Conservation (phyloP, 2,888 invertebrate genomes). For the Spatulosminthurus flaviceps region DNA sequence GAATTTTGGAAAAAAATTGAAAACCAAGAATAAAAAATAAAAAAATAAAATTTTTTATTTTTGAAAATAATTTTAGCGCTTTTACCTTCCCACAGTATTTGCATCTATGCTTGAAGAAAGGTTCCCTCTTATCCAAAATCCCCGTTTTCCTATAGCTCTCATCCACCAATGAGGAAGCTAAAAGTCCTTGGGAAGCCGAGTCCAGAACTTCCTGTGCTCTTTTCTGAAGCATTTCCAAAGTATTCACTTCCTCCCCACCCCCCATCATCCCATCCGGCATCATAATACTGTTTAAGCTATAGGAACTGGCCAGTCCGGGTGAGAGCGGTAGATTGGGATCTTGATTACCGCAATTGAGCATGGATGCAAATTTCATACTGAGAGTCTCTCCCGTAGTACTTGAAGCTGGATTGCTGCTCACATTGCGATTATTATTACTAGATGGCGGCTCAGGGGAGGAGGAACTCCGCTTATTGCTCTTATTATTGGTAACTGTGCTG, state of each 20-base stretch:
- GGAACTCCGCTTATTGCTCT: conserved; percentile 64
- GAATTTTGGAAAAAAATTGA: too few species aligned
- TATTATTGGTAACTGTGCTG: conserved; percentile 64
- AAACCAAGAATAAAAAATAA: too few species aligned
- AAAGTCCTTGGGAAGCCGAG: conserved; percentile 89
- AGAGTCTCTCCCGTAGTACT: conserved; percentile 32
- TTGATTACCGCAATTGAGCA: conserved; percentile 62
- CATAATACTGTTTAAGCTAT: conserved; percentile 78
- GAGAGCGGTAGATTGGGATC: conserved; percentile 60
- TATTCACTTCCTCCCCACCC: conserved; percentile 74
- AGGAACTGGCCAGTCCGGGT: conserved; percentile 60
- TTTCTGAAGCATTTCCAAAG: conserved; percentile 89
- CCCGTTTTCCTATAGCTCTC: conserved; percentile 75
- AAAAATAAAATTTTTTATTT: too few species aligned
- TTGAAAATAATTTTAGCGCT: too few species aligned
- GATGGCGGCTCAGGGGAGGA: conserved; percentile 19
- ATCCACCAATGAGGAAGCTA: conserved; percentile 89
- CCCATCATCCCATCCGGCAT: conserved; percentile 71
- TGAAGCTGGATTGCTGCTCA: not conserved
- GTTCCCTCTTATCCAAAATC: conserved; percentile 72
- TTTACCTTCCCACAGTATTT: conserved; percentile 92
- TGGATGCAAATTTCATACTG: conserved; percentile 63
- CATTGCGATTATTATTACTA: not conserved
- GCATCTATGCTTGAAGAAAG: conserved; percentile 93
- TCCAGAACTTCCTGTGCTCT: conserved; percentile 91